A percentile compares a stretch with the other conserved stretches of the same genome.
Conservation (phyloP, 2,888 invertebrate genomes). For the Tenthredo livida region DNA sequence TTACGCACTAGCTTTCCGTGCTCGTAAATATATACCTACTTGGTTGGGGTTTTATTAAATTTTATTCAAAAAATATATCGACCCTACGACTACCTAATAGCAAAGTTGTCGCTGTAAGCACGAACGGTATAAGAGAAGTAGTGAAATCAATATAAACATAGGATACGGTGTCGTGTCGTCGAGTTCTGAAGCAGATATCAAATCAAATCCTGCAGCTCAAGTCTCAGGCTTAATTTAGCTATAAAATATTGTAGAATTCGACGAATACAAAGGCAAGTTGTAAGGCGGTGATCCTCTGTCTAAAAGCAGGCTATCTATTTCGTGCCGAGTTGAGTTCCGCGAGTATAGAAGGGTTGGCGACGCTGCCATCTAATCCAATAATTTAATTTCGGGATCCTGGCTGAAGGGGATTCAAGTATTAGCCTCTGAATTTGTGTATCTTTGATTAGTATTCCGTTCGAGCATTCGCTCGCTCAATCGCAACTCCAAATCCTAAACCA, state of each 20-base stretch:
- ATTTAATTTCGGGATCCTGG: slow-evolving; percentile 76
- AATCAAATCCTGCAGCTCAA: slow-evolving; percentile 20
- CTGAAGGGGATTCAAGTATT: slow-evolving; percentile 78
- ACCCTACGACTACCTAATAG: background rate
- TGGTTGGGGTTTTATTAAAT: background rate
- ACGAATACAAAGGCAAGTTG: slow-evolving; percentile 41
- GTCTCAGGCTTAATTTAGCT: slow-evolving; percentile 17
- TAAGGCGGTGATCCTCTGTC: slow-evolving; percentile 48
- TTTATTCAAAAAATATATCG: slow-evolving; percentile 1
- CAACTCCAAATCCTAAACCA: slow-evolving; percentile 76
- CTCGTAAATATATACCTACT: background rate
- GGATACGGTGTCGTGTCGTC: slow-evolving; percentile 20
- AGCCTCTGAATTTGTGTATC: slow-evolving; percentile 77
- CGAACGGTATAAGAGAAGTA: background rate
- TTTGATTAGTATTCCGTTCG: slow-evolving; percentile 78
- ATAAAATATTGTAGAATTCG: slow-evolving; percentile 42
- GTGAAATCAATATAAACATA: background rate
- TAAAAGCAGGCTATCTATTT: slow-evolving; percentile 52
- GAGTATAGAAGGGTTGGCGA: slow-evolving; percentile 66
- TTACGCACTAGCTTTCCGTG: background rate
- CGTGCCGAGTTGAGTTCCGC: slow-evolving; percentile 49
- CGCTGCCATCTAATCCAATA: slow-evolving; percentile 76
- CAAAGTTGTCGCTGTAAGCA: background rate
- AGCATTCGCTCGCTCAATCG: slow-evolving; percentile 71
- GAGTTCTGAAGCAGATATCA: slow-evolving; percentile 20